Conservation (phyloP, 2,113 vertebrate species). For the Rhadina sibilatrix region DNA sequence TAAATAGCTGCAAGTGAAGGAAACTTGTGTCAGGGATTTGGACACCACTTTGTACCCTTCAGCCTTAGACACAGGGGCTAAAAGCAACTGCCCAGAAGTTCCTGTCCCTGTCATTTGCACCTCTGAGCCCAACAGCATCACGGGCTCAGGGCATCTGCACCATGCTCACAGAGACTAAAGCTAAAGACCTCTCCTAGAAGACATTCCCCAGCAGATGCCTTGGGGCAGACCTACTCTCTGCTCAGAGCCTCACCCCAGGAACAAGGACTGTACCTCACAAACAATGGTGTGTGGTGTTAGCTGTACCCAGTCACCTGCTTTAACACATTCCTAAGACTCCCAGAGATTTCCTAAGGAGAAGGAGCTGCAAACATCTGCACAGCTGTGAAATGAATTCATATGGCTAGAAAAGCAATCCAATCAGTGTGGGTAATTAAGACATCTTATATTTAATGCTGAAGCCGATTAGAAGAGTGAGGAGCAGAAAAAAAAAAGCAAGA, state of each 20-base stretch:
- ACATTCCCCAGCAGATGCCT: neutral
- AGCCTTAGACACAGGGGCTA: neutral
- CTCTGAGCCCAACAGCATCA: neutral
- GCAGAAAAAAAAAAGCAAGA: neutral
- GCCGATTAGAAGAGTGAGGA: neutral
- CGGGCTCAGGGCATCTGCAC: neutral
- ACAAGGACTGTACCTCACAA: neutral
- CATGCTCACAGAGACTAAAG: neutral
- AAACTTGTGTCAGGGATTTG: neutral
- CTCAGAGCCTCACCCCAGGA: neutral
- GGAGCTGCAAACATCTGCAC: slow-evolving; percentile 37
- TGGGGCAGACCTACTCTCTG: neutral
- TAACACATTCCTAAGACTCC: neutral
- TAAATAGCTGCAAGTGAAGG: neutral
- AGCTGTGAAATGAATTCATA: slow-evolving; percentile 28
- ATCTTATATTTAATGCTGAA: slow-evolving; percentile 61
- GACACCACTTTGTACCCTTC: neutral
- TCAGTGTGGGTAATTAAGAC: slow-evolving; percentile 64
- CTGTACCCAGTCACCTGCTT: neutral
- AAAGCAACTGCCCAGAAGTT: neutral
- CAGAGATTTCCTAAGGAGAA: neutral
- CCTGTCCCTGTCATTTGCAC: neutral
- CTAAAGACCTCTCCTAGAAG: neutral
- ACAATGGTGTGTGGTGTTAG: neutral
- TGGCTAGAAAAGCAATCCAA: slow-evolving; percentile 50